These are phyloP conservation scores for Platysteira castanea DNA, from an alignment of 2,113 vertebrate genomes.

Conservation along the genomic window DNA sequence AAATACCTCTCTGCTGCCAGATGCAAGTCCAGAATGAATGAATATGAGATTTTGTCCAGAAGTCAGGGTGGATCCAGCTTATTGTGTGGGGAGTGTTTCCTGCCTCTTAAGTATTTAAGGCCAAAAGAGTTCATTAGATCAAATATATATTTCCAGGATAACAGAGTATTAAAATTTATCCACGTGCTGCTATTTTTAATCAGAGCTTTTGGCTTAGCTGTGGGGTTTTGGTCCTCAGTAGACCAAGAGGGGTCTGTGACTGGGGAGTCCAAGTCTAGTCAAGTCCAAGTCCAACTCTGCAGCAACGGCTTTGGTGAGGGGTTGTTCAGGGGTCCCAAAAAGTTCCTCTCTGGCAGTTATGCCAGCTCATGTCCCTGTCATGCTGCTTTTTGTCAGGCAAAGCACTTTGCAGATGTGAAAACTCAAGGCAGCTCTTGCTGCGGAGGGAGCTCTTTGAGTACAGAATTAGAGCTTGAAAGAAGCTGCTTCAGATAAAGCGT, in stretches of 20 bases:
- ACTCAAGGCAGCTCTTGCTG: background rate
- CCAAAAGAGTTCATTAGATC: background rate
- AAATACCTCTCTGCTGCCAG: background rate
- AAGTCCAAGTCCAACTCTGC: background rate
- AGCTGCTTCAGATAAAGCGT: background rate
- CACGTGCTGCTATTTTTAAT: background rate
- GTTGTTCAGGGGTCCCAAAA: background rate
- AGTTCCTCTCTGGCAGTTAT: background rate
- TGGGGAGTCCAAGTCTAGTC: background rate
- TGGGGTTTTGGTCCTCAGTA: background rate
- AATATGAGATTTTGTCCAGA: background rate
- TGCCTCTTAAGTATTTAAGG: background rate
- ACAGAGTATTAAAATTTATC: background rate
- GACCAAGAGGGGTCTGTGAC: fast-evolving
- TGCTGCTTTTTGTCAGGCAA: background rate
- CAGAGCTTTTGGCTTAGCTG: background rate
- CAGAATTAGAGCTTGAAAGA: background rate
- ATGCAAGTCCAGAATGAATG: background rate
- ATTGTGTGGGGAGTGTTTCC: background rate
- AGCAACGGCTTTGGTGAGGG: background rate
- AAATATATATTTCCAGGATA: background rate
- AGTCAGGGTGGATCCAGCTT: background rate
- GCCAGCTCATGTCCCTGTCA: background rate
- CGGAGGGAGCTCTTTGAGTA: background rate
- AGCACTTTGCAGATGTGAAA: background rate